Evolutionary conservation across 2,113 vertebrate genomes (phyloP), one percentile per base, ranked within the genome.

Genomic region (Pseudonaja textilis): DNA sequence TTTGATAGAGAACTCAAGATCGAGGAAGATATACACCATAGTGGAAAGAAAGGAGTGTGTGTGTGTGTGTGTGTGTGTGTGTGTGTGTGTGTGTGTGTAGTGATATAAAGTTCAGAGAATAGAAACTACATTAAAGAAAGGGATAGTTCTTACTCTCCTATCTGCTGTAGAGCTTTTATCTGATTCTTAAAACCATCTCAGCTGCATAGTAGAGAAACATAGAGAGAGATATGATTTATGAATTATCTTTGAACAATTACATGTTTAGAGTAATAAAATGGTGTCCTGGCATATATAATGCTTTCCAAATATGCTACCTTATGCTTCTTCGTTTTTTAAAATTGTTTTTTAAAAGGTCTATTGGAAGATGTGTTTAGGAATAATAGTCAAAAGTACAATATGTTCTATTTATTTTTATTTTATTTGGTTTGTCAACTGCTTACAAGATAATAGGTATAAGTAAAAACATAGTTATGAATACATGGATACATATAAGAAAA

Each of bases 201-300:
- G 91, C 52, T 1, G 29, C 88, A 93, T 87, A 1, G 0, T 8
- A 95, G 90, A 9, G 94, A 93, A 34, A 92, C 91, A 95, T 94
- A 92, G 90, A 88, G 94, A 88, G 90, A 89, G 89, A 93, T 88
- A 3, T 16, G 12, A 89, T 90, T 88, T 34, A 88, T 0, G 0
- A 93, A 54, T 23, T 91, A 45, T 93, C 93, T 92, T 61, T 26
- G 89, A 97, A 91, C 92, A 96, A 94, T 96, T 92, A 91, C 9
- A 87, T 96, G 69, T 96, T 95, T 57, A 95, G 85, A 96, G 92
- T 25, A 93, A 89, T 55, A 96, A 47, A 81, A 96, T 90, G 95
- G 55, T 91, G 94, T 92, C 90, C 74, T 95, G 85, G 23, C 57
- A 93, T 88, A 20, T 34, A 91, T 93, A 93, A 94, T 95, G 91